Conservation (phyloP, 92 coral and sea anemone genomes). For the Virgularia gustaviana region DNA sequence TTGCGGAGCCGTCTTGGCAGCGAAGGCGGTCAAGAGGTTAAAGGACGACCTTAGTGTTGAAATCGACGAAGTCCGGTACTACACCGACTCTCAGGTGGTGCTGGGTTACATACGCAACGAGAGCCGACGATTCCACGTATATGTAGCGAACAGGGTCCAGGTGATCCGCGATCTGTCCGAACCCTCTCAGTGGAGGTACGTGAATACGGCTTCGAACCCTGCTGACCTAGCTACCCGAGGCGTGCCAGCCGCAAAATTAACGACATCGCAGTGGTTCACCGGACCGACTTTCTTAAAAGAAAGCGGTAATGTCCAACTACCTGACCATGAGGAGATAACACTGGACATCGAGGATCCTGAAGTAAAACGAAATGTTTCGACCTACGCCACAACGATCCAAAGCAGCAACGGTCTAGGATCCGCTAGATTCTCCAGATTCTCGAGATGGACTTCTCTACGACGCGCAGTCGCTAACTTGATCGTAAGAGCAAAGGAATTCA, state of each 20-base stretch:
- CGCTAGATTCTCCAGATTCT: constrained; percentile 28
- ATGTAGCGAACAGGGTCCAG: constrained; percentile 47
- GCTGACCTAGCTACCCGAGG: constrained; percentile 47
- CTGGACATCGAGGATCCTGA: constrained; percentile 48
- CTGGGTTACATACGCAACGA: constrained; percentile 45
- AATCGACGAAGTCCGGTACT: constrained; percentile 28
- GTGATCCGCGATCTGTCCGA: constrained; percentile 39
- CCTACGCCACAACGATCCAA: constrained; percentile 5
- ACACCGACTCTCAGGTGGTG: constrained; percentile 52
- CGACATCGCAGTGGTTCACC: constrained; percentile 30
- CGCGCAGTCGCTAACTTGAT: constrained; percentile 28
- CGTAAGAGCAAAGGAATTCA: neutral
- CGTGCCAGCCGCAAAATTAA: constrained; percentile 1
- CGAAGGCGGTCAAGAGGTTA: constrained; percentile 34
- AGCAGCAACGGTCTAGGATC: constrained; percentile 19
- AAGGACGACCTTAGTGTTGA: constrained; percentile 34
- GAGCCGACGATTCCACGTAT: constrained; percentile 33
- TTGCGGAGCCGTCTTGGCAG: constrained; percentile 48
- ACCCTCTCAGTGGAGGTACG: constrained; percentile 44
- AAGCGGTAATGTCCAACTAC: neutral
- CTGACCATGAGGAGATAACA: neutral
- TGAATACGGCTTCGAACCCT: constrained; percentile 34
- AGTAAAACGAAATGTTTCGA: constrained; percentile 22
- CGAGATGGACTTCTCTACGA: constrained; percentile 22
- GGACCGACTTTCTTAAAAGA: constrained; percentile 41